A percentile compares a stretch with the other conserved stretches of the same genome.
Evolutionary conservation across 2,888 invertebrate species (phyloP).

Genomic region (Megamerina dolium): DNA sequence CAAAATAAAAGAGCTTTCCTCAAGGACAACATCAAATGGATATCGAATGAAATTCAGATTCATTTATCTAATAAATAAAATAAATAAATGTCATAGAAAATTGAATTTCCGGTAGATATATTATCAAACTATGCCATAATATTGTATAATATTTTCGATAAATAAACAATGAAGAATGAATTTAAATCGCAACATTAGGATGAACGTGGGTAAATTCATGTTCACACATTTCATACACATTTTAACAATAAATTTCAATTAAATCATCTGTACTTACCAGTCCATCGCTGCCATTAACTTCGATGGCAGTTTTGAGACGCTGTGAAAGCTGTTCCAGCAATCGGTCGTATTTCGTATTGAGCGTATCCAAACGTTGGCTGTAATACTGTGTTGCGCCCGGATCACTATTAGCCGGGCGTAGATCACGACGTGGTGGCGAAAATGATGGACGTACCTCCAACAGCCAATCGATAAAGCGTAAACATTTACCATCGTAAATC

Average conservation of each 20-base stretch:
- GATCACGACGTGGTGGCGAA: slow-evolving; percentile 47
- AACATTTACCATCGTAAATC: slow-evolving; percentile 51
- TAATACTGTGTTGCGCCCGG: slow-evolving; percentile 49
- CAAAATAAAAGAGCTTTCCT: too few species aligned
- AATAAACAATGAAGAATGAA: too few species aligned
- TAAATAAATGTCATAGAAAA: too few species aligned
- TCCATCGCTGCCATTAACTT: slow-evolving; percentile 50
- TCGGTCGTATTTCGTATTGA: slow-evolving; percentile 49
- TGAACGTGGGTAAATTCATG: neutral
- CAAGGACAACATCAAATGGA: too few species aligned
- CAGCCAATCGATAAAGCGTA: slow-evolving; percentile 49
- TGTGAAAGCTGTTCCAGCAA: slow-evolving; percentile 48
- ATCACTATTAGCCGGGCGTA: slow-evolving; percentile 45
- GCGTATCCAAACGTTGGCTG: slow-evolving; percentile 46
- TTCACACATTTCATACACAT: neutral
- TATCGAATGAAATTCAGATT: too few species aligned
- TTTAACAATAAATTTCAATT: neutral
- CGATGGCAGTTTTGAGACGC: slow-evolving; percentile 48
- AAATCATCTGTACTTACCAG: slow-evolving; percentile 47
- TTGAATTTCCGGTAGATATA: too few species aligned
- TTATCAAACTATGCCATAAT: too few species aligned
- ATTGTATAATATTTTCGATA: too few species aligned
- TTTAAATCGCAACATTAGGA: too few species aligned
- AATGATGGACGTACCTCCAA: slow-evolving; percentile 49
- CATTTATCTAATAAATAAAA: too few species aligned